These are phyloP conservation scores for Yponomeuta sedellus DNA, from an alignment of 2,888 invertebrate genomes.

Conservation along the genomic window DNA sequence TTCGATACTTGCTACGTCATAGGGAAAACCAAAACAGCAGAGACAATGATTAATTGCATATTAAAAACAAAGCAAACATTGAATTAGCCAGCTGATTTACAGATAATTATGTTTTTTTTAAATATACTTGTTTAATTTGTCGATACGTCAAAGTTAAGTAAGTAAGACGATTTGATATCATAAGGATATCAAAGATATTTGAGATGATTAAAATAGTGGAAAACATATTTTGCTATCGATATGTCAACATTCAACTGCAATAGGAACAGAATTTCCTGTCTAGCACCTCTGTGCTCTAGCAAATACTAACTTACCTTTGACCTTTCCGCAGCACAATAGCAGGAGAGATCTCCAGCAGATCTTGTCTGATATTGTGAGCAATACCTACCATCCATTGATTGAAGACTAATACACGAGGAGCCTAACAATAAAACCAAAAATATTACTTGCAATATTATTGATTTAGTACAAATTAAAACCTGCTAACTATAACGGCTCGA, in stretches of 20 bases:
- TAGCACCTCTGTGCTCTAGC: too few relatives aligned
- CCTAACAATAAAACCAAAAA: background rate
- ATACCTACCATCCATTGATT: too few relatives aligned
- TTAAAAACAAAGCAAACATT: too few relatives aligned
- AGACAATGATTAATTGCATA: too few relatives aligned
- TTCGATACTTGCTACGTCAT: background rate
- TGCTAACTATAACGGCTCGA: background rate
- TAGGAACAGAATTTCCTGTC: conserved; percentile 3
- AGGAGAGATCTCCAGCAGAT: background rate
- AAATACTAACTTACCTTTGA: background rate
- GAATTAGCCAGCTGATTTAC: too few relatives aligned
- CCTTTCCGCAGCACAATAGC: background rate
- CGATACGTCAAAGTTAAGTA: background rate
- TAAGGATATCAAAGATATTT: too few relatives aligned
- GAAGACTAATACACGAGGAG: too few relatives aligned
- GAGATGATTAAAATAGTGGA: background rate
- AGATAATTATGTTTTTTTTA: too few relatives aligned
- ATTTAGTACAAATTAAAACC: background rate
- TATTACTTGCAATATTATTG: background rate
- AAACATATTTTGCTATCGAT: background rate
- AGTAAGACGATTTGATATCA: too few relatives aligned
- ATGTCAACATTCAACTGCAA: background rate
- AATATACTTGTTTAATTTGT: too few relatives aligned
- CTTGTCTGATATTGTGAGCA: too few relatives aligned
- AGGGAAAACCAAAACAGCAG: background rate